Conservation (phyloP, 2,888 invertebrate genomes). For the Caenorhabditis plicata region DNA sequence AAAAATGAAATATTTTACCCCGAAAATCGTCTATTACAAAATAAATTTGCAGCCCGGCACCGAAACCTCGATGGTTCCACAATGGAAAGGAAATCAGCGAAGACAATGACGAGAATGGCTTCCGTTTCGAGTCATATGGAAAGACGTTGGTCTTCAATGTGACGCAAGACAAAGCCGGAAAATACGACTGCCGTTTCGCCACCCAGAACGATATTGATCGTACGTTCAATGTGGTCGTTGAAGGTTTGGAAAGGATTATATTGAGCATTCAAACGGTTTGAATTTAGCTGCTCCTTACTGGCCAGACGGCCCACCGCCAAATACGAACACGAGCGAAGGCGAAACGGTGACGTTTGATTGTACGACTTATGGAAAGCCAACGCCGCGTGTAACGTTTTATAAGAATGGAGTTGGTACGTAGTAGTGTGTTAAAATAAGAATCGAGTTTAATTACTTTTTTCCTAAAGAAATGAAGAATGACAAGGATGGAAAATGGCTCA, state of each 20-base stretch:
- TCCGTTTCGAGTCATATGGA: slow-evolving; percentile 61
- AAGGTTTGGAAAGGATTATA: slow-evolving; percentile 59
- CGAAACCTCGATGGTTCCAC: slow-evolving; percentile 62
- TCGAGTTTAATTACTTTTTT: no score
- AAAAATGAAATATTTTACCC: no score
- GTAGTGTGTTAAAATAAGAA: not conserved
- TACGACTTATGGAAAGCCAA: slow-evolving; percentile 84
- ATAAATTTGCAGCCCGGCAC: slow-evolving; percentile 59
- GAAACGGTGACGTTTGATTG: slow-evolving; percentile 86
- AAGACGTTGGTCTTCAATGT: slow-evolving; percentile 75
- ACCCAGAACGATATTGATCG: slow-evolving; percentile 65
- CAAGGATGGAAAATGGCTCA: slow-evolving; percentile 51
- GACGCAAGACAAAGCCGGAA: slow-evolving; percentile 83
- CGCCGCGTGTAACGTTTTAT: slow-evolving; percentile 77
- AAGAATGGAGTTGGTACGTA: slow-evolving; percentile 67
- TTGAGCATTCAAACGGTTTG: not conserved
- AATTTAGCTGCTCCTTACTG: slow-evolving; percentile 78
- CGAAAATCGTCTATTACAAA: not conserved
- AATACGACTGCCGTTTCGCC: slow-evolving; percentile 79
- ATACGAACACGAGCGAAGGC: slow-evolving; percentile 85
- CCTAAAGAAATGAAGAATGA: slow-evolving; percentile 49
- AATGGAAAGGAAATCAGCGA: slow-evolving; percentile 60
- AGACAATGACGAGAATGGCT: slow-evolving; percentile 50
- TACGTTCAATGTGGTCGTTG: slow-evolving; percentile 66
- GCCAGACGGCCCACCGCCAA: slow-evolving; percentile 78